These are phyloP conservation scores for Drosophila quadrilineata DNA, from an alignment of 1,140 invertebrate genomes.

Conservation along the genomic window DNA sequence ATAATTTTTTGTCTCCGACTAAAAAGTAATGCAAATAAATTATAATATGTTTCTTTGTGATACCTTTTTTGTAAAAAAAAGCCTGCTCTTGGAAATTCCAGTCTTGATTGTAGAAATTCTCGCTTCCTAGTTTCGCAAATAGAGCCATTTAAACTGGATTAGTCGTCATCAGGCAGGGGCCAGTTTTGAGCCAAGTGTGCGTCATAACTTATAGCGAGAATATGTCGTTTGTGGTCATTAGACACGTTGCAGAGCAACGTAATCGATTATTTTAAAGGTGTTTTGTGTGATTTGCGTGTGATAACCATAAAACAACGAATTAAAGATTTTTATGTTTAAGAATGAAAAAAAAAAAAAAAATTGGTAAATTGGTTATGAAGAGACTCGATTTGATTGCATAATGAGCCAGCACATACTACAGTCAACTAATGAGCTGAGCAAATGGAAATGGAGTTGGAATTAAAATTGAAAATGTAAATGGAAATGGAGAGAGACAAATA, in stretches of 20 bases:
- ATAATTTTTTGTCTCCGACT: too few relatives aligned
- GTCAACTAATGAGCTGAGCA: conserved; percentile 6
- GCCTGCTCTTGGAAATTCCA: too few relatives aligned
- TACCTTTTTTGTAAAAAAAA: too few relatives aligned
- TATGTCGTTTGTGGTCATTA: conserved; percentile 4
- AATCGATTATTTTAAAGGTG: not conserved
- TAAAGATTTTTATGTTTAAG: not conserved
- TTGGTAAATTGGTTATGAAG: conserved; percentile 5
- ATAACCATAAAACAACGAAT: conserved; percentile 1
- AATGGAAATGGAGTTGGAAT: conserved; percentile 51
- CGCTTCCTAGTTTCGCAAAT: conserved; percentile 66
- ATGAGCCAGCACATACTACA: conserved; percentile 3
- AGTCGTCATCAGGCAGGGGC: conserved; percentile 7
- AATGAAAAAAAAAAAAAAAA: conserved; percentile 6
- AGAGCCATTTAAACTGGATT: conserved; percentile 3
- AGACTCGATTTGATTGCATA: conserved; percentile 26
- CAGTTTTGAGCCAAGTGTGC: conserved; percentile 6
- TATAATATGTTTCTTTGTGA: too few relatives aligned
- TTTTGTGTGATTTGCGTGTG: conserved; percentile 9
- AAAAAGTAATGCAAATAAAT: too few relatives aligned
- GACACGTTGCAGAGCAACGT: conserved; percentile 24
- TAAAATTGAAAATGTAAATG: conserved; percentile 44
- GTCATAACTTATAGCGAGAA: too few relatives aligned
- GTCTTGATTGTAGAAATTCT: too few relatives aligned
- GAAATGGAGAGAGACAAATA: conserved; percentile 62